Base-by-base conservation (phyloP, 2,113 vertebrate genomes). In the Anarhynchus alexandrinus region DNA sequence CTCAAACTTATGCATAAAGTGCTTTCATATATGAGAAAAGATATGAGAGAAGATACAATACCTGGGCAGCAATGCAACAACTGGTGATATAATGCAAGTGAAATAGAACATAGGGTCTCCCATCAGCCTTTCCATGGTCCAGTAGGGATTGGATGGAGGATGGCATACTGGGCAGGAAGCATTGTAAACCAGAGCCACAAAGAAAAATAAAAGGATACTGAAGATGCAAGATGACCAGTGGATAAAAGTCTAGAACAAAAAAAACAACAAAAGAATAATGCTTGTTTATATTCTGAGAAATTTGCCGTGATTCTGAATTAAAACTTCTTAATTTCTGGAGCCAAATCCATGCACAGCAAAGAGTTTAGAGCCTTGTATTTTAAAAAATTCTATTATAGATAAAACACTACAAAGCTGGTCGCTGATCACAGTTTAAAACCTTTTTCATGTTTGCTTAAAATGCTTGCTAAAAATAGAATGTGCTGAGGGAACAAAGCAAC, bases 101-200 rank as follows among this genome's bases (percentile, higher is more conserved):
- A 99, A 97, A 98, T 99, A 99, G 97, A 99, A 99, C 78, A 98
- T 80, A 3, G 99, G 99, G 86, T 99, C 98, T 82, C 98, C 98
- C 97, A 99, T 97, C 36, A 99, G 97, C 42, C 95, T 98, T 95
- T 99, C 98, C 98, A 99, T 99, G 70, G 98, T 99, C 99, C 99
- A 99, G 97, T 99, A 99, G 7, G 99, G 99, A 98, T 99, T 99
- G 52, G 99, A 99, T 15, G 99, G 99, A 67, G 99, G 98, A 96
- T 98, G 99, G 96, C 99, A 99, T 12, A 98, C 98, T 5, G 99
- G 98, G 82, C 99, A 99, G 77, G 99, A 99, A 59, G 98, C 96
- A 23, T 99, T 99, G 97, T 99, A 99, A 96, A 98, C 97, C 95
- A 99, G 97, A 52, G 99, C 99, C 96, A 99, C 99, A 1, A 97